These are phyloP conservation scores for Cataglyphis altisquamis DNA, from an alignment of 2,888 invertebrate genomes.

Conservation along the genomic window DNA sequence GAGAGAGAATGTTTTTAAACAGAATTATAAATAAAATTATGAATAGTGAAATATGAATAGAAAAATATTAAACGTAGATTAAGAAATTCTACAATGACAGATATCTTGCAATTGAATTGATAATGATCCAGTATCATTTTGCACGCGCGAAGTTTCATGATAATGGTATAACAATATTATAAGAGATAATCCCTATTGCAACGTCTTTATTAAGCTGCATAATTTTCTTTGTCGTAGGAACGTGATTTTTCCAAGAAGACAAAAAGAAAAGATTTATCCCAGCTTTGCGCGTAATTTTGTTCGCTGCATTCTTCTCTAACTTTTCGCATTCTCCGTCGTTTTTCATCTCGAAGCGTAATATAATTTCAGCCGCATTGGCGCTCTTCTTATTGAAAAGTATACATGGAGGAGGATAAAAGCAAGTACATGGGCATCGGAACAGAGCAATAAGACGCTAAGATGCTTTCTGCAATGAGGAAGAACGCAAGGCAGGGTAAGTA, in stretches of 20 bases:
- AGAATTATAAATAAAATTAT: background rate
- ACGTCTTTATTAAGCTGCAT: background rate
- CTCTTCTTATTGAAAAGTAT: constrained; percentile 40
- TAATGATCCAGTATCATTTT: background rate
- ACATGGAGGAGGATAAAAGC: constrained; percentile 2
- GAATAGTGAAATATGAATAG: background rate
- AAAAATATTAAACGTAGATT: background rate
- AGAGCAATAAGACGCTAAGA: constrained; percentile 41
- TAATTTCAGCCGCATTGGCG: constrained; percentile 43
- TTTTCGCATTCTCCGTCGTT: constrained; percentile 16
- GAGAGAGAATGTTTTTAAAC: background rate
- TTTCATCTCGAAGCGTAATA: constrained; percentile 33
- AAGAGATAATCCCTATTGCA: background rate
- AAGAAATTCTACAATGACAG: background rate
- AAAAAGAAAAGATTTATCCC: constrained; percentile 21
- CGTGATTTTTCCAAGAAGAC: background rate
- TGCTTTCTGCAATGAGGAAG: constrained; percentile 30
- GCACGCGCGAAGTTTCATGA: background rate
- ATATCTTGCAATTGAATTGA: constrained; percentile 1
- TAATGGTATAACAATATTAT: background rate
- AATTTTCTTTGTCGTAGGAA: constrained; percentile 23
- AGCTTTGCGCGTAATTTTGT: background rate
- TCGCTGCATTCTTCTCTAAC: background rate
- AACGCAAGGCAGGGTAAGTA: constrained; percentile 26
- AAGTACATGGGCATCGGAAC: constrained; percentile 22